Percentiles rank a stretch among this genome's conserved stretches.
phyloP scores from a whole-genome alignment of 2,113 vertebrate species.

The Dasypus novemcinctus region DNA sequence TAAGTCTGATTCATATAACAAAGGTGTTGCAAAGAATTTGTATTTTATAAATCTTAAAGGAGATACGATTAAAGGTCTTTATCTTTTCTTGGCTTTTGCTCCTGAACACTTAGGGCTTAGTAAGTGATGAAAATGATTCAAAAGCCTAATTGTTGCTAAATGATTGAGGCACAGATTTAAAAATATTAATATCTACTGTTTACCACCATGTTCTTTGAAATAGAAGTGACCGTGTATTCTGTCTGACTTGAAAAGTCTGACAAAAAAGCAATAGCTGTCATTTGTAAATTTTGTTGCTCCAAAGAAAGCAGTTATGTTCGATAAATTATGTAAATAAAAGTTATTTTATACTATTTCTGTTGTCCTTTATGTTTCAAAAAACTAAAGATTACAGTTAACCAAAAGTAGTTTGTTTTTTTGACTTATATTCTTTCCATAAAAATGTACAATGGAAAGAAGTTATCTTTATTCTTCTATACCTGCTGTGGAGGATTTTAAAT shows the following conservation, averaged over 20 bases:
- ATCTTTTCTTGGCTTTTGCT: too few species aligned
- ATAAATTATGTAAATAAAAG: too few species aligned
- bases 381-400: not conserved
- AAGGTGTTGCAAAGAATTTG: slow-evolving; percentile 31
- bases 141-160: too few species aligned
- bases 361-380: slow-evolving; percentile 19
- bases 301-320: too few species aligned
- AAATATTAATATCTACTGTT: slow-evolving; percentile 27
- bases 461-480: not conserved
- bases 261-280: slow-evolving; percentile 52
- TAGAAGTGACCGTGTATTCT: slow-evolving; percentile 39
- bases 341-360: too few species aligned
- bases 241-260: slow-evolving; percentile 67
- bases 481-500: not conserved
- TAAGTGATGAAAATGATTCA: too few species aligned
- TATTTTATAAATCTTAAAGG: too few species aligned
- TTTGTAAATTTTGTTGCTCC: slow-evolving; percentile 78
- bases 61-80: too few species aligned
- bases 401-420: slow-evolving; percentile 1
- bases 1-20: slow-evolving; percentile 56
- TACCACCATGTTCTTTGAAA: slow-evolving; percentile 50
- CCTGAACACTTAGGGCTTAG: too few species aligned
- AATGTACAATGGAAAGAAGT: not conserved
- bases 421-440: not conserved
- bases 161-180: slow-evolving; percentile 54